Conservation (phyloP, 2,797 vertebrate species). For the Smutsia temminckii region DNA sequence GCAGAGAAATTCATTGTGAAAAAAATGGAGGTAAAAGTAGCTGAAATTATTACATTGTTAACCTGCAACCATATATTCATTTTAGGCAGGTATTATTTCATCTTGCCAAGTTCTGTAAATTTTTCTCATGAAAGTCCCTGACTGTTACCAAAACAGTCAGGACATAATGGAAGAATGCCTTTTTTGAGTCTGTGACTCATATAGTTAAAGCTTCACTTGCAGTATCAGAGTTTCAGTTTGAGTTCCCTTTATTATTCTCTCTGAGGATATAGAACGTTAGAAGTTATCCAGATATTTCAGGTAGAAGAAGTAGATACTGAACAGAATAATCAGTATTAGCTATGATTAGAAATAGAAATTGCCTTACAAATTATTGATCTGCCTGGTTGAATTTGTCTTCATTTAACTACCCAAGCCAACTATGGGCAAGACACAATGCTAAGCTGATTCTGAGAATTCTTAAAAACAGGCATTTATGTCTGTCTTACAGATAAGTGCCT, state of each 20-base stretch:
- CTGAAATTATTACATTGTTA: background rate
- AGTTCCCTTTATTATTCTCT: conserved; percentile 56
- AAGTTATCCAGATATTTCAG: conserved; percentile 39
- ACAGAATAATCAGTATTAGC: conserved; percentile 6
- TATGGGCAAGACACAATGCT: background rate
- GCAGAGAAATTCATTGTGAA: background rate
- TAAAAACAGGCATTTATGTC: background rate
- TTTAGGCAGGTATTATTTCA: conserved; percentile 18
- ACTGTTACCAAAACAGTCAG: conserved; percentile 32
- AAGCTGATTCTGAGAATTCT: background rate
- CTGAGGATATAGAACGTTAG: conserved; percentile 47
- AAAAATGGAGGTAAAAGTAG: conserved; percentile 30
- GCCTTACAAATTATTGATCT: conserved; percentile 26
- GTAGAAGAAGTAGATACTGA: conserved; percentile 34
- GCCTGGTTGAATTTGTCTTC: conserved; percentile 7
- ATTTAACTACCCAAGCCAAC: conserved; percentile 23
- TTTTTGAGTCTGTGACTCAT: conserved; percentile 65
- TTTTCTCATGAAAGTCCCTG: conserved; percentile 64
- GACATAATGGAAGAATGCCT: conserved; percentile 32
- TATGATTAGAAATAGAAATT: conserved; percentile 27
- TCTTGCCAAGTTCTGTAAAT: conserved; percentile 61
- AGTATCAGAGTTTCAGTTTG: conserved; percentile 55
- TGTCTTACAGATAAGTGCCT: too few species aligned
- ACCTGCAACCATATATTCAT: background rate
- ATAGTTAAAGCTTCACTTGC: conserved; percentile 24